Percentiles rank a stretch among this genome's conserved stretches.
These are phyloP conservation scores for Heptranchias perlo DNA, from an alignment of 2,113 vertebrate genomes.

Conservation along the genomic window DNA sequence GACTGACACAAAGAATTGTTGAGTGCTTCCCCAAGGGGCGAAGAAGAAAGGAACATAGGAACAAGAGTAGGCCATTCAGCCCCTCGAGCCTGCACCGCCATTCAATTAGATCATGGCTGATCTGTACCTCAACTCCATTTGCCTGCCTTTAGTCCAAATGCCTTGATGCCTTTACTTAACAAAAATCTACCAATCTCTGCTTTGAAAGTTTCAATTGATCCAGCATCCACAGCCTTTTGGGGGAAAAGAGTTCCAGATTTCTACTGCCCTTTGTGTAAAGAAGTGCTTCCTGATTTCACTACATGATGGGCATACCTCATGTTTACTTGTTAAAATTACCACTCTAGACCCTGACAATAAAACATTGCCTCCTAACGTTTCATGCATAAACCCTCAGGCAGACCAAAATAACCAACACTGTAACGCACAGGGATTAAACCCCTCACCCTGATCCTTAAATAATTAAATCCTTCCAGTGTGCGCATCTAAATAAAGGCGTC, in stretches of 20 bases:
- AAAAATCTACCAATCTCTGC: background rate
- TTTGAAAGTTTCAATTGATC: background rate
- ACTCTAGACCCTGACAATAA: too few relatives aligned
- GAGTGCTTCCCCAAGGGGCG: background rate
- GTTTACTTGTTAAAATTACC: too few relatives aligned
- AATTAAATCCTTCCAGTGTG: too few relatives aligned
- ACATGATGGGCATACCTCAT: too few relatives aligned
- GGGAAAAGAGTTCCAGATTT: background rate
- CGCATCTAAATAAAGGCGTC: too few relatives aligned
- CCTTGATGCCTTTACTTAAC: background rate
- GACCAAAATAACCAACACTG: too few relatives aligned
- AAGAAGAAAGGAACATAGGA: background rate
- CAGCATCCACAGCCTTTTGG: background rate
- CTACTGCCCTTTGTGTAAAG: background rate
- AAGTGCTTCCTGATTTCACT: too few relatives aligned
- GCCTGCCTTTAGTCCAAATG: background rate
- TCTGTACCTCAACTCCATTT: background rate
- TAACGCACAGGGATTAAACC: too few relatives aligned
- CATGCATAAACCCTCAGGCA: too few relatives aligned
- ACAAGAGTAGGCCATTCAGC: too few relatives aligned
- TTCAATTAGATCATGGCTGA: background rate
- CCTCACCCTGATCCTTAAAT: too few relatives aligned
- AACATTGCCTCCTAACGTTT: too few relatives aligned
- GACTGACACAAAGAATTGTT: background rate
- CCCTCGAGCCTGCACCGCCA: background rate